Conservation (phyloP, 1,140 invertebrate genomes). For the Saccostrea cuccullata region DNA sequence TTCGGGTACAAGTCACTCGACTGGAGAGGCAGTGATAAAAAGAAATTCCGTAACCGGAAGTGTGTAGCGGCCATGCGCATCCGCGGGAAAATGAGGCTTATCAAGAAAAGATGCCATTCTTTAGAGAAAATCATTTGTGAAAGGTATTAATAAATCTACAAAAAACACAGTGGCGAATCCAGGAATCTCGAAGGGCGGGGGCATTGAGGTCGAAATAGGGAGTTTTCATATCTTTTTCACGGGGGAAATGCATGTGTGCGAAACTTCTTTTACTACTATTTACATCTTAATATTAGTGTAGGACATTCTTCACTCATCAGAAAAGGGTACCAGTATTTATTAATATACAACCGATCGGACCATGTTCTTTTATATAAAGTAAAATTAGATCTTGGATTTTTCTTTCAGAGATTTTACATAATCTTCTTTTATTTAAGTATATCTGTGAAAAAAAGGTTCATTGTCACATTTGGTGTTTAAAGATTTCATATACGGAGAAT, state of each 20-base stretch:
- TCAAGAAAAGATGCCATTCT: background rate
- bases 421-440: background rate
- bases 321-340: no score
- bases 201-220: no score
- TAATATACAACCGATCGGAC: no score
- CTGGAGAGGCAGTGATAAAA: background rate
- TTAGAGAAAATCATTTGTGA: background rate
- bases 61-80: background rate
- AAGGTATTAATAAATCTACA: background rate
- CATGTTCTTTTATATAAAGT: background rate
- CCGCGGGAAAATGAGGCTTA: background rate
- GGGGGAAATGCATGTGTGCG: no score
- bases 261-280: background rate
- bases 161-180: background rate
- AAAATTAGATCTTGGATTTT: background rate
- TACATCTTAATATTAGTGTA: background rate
- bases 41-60: background rate
- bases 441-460: background rate
- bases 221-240: background rate
- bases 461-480: background rate
- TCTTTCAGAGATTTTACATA: background rate
- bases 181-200: no score
- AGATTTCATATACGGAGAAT: background rate
- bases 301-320: no score
- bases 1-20: background rate